Conservation (phyloP, 1,140 invertebrate species). For the Pemphigus obesinymphae region DNA sequence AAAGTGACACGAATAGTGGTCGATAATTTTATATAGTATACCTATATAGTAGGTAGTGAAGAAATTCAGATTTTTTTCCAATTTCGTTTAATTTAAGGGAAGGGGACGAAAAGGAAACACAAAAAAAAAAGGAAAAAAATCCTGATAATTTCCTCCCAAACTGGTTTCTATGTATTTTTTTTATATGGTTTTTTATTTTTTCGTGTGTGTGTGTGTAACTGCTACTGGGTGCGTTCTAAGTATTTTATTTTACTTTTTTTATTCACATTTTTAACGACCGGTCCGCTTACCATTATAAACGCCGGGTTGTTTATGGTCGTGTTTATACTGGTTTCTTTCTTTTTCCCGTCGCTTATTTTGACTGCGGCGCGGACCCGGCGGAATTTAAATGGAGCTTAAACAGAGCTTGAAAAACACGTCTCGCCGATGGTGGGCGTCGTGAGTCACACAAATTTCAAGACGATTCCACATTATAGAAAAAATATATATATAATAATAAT, state of each 20-base stretch:
- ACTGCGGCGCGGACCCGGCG: background rate
- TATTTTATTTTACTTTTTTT: constrained; percentile 40
- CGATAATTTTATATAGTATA: constrained; percentile 33
- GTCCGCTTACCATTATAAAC: constrained; percentile 40
- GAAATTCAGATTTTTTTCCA: constrained; percentile 38
- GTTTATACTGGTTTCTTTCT: constrained; percentile 41
- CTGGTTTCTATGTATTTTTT: constrained; percentile 31
- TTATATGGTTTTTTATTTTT: constrained; percentile 4
- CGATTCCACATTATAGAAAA: background rate
- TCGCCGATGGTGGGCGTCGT: constrained; percentile 1
- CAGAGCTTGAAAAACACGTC: constrained; percentile 38
- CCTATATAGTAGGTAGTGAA: too few relatives aligned
- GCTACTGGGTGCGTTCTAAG: constrained; percentile 38
- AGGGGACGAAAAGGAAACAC: background rate
- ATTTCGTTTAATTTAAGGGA: constrained; percentile 20
- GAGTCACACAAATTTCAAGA: constrained; percentile 30
- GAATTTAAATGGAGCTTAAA: constrained; percentile 41
- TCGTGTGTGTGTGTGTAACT: too few relatives aligned
- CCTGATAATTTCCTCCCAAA: constrained; percentile 28
- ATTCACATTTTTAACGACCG: constrained; percentile 36
- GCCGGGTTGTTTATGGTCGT: constrained; percentile 38
- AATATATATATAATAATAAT: too few relatives aligned
- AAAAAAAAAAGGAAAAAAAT: constrained; percentile 7
- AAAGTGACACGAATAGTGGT: constrained; percentile 24
- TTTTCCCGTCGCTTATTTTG: constrained; percentile 34